Percentiles rank a stretch among this genome's conserved stretches.
Conservation (phyloP, 2,113 vertebrate genomes). For the Zootoca vivipara region DNA sequence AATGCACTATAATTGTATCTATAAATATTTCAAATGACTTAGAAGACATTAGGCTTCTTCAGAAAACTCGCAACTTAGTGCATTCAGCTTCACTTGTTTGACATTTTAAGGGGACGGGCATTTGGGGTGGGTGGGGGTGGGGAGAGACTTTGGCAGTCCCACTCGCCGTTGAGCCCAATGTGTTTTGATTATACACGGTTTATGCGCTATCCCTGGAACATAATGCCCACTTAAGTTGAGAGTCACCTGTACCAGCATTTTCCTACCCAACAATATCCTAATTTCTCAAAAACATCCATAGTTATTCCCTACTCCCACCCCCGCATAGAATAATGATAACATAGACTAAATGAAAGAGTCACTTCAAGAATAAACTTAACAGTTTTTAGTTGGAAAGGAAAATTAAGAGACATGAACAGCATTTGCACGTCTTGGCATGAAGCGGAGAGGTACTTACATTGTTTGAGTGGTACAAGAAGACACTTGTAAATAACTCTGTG, state of each 20-base stretch:
- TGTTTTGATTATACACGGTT: no score
- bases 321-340: background rate
- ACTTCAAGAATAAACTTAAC: background rate
- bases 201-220: no score
- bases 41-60: background rate
- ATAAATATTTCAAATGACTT: background rate
- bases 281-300: background rate
- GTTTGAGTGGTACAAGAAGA: slow-evolving; percentile 67
- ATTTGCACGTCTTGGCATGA: background rate
- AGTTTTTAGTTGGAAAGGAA: background rate
- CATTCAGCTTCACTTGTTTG: no score
- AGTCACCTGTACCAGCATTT: no score
- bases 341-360: background rate
- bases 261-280: background rate
- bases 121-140: no score
- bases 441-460: slow-evolving; percentile 62
- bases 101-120: no score
- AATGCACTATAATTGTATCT: background rate
- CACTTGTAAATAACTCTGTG: slow-evolving; percentile 71
- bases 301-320: background rate
- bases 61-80: no score
- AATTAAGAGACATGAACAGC: background rate
- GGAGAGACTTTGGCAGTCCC: no score
- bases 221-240: no score
- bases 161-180: no score